phyloP scores from a whole-genome alignment of 2,797 vertebrate genomes.

The Emys orbicularis region DNA sequence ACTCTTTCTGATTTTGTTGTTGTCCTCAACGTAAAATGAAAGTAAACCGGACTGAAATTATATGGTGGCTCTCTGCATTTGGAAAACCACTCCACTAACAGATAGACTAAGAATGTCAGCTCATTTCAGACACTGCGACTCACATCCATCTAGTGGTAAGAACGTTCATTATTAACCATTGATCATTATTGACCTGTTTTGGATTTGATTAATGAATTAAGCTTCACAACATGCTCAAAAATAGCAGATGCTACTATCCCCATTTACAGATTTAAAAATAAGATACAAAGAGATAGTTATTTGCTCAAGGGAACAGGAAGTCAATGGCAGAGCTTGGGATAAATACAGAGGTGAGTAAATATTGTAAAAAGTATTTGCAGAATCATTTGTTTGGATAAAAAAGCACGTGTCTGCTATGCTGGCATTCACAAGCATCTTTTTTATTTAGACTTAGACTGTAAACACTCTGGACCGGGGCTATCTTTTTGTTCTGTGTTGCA shows the following conservation, averaged over 20 bases:
- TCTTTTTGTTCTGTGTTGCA: neutral
- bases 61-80: fast-evolving
- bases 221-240: neutral
- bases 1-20: fast-evolving
- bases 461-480: neutral
- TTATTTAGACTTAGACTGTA: neutral
- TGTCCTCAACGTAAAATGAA: neutral
- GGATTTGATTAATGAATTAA: neutral
- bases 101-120: neutral
- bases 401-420: neutral
- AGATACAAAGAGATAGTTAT: neutral
- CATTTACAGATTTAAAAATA: neutral
- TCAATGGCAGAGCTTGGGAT: neutral
- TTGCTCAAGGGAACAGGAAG: neutral
- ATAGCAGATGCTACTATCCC: neutral
- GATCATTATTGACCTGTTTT: neutral
- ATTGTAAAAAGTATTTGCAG: neutral
- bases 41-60: neutral
- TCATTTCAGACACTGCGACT: neutral
- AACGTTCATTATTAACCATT: neutral
- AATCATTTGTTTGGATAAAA: neutral
- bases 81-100: neutral
- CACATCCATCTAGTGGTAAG: neutral
- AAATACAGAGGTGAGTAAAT: neutral
- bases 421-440: neutral